phyloP scores from a whole-genome alignment of 2,797 vertebrate genomes.

The Oryzias sinensis region DNA sequence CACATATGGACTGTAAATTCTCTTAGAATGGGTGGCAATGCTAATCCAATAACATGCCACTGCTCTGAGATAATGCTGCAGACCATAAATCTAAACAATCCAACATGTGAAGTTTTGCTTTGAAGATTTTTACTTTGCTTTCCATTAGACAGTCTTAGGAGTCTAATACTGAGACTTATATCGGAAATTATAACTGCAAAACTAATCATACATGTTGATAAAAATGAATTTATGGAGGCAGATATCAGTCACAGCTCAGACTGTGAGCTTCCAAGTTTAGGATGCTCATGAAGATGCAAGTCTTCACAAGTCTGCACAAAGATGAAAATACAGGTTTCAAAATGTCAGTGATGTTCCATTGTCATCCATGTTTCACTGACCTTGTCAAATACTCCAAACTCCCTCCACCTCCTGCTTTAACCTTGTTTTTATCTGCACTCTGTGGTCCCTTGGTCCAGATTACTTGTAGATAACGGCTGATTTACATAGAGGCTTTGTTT shows the following conservation, averaged over 20 bases:
- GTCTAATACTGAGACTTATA: too few species aligned
- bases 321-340: constrained; percentile 10
- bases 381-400: constrained; percentile 63
- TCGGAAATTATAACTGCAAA: too few species aligned
- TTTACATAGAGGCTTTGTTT: constrained; percentile 70
- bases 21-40: constrained; percentile 36
- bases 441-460: constrained; percentile 54
- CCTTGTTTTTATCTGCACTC: constrained; percentile 59
- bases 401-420: constrained; percentile 39
- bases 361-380: constrained; percentile 45
- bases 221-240: constrained; percentile 42
- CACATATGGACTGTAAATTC: constrained; percentile 33
- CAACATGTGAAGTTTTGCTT: constrained; percentile 36
- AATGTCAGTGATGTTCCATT: constrained; percentile 21
- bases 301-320: constrained; percentile 6
- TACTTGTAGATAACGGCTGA: constrained; percentile 63
- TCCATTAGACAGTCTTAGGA: constrained; percentile 22
- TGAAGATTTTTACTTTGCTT: constrained; percentile 33
- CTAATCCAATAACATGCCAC: constrained; percentile 34
- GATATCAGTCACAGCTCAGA: constrained; percentile 43
- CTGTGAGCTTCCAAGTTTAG: constrained; percentile 50
- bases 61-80: constrained; percentile 24
- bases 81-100: constrained; percentile 46
- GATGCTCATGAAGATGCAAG: constrained; percentile 53
- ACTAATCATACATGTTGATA: constrained; percentile 24